Conservation (phyloP, 2,113 vertebrate species). For the Callipepla californica region DNA sequence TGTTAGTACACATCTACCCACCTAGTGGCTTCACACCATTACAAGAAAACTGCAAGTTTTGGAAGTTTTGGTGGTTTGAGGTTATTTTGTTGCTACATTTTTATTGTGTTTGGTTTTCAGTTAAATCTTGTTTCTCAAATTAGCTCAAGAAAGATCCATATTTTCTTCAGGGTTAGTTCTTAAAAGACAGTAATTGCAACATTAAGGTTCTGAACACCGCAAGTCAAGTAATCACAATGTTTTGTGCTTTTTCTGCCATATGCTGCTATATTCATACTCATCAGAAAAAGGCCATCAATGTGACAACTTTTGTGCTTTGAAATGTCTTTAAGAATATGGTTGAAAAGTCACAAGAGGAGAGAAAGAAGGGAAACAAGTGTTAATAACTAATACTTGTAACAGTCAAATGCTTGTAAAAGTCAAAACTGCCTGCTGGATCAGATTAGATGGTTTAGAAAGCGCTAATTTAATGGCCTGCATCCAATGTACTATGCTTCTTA, state of each 20-base stretch:
- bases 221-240: not conserved
- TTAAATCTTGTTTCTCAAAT: not conserved
- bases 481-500: not conserved
- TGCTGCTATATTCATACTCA: not conserved
- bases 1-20: not conserved
- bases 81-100: not conserved
- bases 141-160: not conserved
- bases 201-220: not conserved
- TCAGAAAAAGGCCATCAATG: not conserved
- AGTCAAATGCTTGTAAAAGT: not conserved
- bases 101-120: not conserved
- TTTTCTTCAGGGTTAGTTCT: not conserved
- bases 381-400: not conserved
- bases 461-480: conserved; percentile 63
- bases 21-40: not conserved
- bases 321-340: not conserved
- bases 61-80: not conserved
- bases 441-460: conserved; percentile 51
- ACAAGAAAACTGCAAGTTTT: not conserved
- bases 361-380: not conserved
- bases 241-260: not conserved
- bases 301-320: not conserved
- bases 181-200: not conserved
- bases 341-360: not conserved
- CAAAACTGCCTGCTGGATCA: not conserved